These are phyloP conservation scores for Cerastis rubricosa DNA, from an alignment of 2,888 invertebrate genomes.

Conservation along the genomic window DNA sequence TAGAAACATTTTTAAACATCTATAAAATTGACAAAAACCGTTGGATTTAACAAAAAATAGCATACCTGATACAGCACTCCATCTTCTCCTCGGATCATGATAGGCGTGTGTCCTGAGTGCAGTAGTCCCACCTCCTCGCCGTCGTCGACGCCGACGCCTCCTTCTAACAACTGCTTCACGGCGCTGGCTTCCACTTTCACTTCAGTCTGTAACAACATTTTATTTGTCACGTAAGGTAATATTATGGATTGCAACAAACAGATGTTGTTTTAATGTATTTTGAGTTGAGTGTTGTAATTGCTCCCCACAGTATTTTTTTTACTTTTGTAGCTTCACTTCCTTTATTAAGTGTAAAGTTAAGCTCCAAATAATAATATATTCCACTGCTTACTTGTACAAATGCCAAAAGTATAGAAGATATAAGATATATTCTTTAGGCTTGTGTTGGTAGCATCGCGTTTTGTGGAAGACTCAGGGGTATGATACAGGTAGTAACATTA, in stretches of 20 bases:
- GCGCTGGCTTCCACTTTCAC: constrained; percentile 90
- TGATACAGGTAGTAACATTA: not conserved
- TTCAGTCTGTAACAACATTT: constrained; percentile 76
- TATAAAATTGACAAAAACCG: not conserved
- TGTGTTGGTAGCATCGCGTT: not conserved
- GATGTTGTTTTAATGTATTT: not conserved
- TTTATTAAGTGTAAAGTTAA: not conserved
- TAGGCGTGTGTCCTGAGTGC: constrained; percentile 90
- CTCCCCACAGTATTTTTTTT: not conserved
- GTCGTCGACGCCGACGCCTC: constrained; percentile 84
- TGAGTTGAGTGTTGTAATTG: not conserved
- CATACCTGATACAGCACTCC: constrained; percentile 93
- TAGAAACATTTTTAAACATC: not conserved
- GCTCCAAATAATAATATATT: not conserved
- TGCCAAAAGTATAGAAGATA: not conserved
- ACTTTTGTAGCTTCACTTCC: not conserved
- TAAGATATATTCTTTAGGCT: no score
- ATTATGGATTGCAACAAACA: not conserved
- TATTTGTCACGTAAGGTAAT: not conserved
- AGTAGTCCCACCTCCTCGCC: constrained; percentile 83
- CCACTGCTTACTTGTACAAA: not conserved
- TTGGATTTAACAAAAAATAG: not conserved
- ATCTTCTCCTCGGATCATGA: constrained; percentile 96
- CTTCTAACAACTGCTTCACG: constrained; percentile 90
- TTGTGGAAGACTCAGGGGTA: not conserved